Evolutionary conservation across 53 echinoderm and acorn worm species (phyloP).

Genomic region (Glandiceps talaboti): DNA sequence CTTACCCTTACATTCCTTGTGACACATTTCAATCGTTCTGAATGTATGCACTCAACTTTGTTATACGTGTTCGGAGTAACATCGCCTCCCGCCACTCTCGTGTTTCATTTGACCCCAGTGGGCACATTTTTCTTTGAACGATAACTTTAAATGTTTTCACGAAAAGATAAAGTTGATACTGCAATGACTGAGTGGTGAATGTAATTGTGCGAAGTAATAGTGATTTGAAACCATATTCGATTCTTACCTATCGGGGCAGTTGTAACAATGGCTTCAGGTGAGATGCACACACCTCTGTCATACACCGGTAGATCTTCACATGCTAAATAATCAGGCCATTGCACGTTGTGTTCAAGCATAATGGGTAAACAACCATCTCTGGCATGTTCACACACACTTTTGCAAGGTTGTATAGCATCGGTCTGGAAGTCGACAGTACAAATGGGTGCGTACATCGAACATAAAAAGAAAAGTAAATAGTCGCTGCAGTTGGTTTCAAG

Average conservation of each 20-base stretch:
- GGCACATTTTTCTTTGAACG: too few relatives aligned
- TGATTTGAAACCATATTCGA: too few relatives aligned
- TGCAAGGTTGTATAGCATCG: constrained; percentile 79
- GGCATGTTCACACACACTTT: constrained; percentile 63
- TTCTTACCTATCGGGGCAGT: background rate
- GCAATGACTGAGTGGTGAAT: too few relatives aligned
- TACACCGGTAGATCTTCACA: constrained; percentile 83
- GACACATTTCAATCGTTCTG: too few relatives aligned
- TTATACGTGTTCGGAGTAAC: too few relatives aligned
- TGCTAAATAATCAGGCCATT: constrained; percentile 68
- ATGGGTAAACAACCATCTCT: constrained; percentile 66
- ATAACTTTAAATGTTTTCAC: too few relatives aligned
- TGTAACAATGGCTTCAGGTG: constrained; percentile 77
- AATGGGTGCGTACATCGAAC: constrained; percentile 96
- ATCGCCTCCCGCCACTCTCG: too few relatives aligned
- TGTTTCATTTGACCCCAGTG: too few relatives aligned
- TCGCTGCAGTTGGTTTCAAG: constrained; percentile 80
- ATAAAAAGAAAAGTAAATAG: constrained; percentile 67
- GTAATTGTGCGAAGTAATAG: too few relatives aligned
- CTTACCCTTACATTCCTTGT: too few relatives aligned
- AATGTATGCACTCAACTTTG: too few relatives aligned
- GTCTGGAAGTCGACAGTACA: constrained; percentile 81
- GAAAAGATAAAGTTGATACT: too few relatives aligned
- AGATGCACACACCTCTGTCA: constrained; percentile 82
- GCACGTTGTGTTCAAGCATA: constrained; percentile 59